These are phyloP conservation scores for Pyrocoelia pectoralis DNA, from an alignment of 2,888 invertebrate species.

Conservation along the genomic window DNA sequence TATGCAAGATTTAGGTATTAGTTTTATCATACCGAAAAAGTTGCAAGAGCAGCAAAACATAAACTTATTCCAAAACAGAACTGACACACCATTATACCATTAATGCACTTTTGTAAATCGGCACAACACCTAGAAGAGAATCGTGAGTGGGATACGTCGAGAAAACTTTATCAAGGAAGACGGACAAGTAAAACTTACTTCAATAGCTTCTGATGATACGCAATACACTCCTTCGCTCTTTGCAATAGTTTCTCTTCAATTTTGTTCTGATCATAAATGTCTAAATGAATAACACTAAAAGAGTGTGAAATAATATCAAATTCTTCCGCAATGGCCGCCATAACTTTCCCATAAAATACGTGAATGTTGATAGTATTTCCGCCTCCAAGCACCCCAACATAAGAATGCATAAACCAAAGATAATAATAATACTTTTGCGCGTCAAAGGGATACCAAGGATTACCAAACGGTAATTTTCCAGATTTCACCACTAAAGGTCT, in stretches of 20 bases:
- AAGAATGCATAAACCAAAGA: conserved; percentile 16
- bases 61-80: conserved; percentile 29
- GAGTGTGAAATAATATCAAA: conserved; percentile 25
- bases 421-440: conserved; percentile 19
- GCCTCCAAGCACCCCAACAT: conserved; percentile 12
- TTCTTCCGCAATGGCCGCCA: conserved; percentile 28
- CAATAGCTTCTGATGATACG: conserved; percentile 28
- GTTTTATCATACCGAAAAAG: conserved; percentile 23
- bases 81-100: conserved; percentile 29
- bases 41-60: conserved; percentile 31
- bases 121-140: conserved; percentile 28
- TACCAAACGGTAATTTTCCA: conserved; percentile 27
- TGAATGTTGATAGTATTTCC: conserved; percentile 27
- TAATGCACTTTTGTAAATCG: conserved; percentile 26
- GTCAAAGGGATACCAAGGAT: conserved; percentile 32
- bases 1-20: no score
- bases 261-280: no score
- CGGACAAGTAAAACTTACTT: conserved; percentile 13
- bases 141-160: no score
- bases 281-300: conserved; percentile 17
- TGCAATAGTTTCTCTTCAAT: conserved; percentile 10
- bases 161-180: background rate
- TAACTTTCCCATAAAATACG: conserved; percentile 28
- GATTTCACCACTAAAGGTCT: conserved; percentile 21
- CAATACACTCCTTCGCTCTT: conserved; percentile 15